Evolutionary conservation across 2,888 invertebrate species (phyloP), one percentile per base, ranked within the genome.

Genomic region (Leptinotarsa haldemani): DNA sequence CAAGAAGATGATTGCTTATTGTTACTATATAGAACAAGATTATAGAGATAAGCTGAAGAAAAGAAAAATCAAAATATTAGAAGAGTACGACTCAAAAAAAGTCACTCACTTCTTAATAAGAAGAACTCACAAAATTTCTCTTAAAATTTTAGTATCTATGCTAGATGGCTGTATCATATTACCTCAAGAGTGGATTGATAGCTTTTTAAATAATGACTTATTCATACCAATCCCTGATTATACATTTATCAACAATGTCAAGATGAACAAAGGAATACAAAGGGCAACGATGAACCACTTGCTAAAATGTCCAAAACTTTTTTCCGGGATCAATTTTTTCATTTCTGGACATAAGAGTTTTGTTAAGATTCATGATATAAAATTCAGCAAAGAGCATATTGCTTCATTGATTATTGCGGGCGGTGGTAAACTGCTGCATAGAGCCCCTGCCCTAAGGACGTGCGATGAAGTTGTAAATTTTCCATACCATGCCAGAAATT

Each of bases 241-340:
- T 68, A 74, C 72, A 30, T 80, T 81, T 70, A 72, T 81, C n/a
- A 40, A 74, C 65, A 58, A 78, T 58, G 52, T 30, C n/a, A 20
- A 73, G 47, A 64, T 83, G 46, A 82, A 81, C 74, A 69, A 53
- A 18, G 82, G 82, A 1, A 81, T 83, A 12, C 77, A 70, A 58
- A 80, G 75, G 71, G 81, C 85, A 12, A 78, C 82, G 58, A 70
- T 80, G 48, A 85, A 85, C 77, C 77, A 78, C 5, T 52, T 85
- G 18, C 68, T 85, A 13, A 83, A 81, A 47, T 75, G 80, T 30
- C 86, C 85, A n/a, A 81, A 81, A 74, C 77, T 86, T 12, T 86
- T 86, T 74, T 80, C 83, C 72, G 84, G 84, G 1, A 79, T 86
- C 15, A 81, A 80, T 64, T 85, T 86, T 78, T 83, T 80, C 74